Evolutionary conservation across 2,113 vertebrate species (phyloP), one percentile per base, ranked within the genome.

Genomic region (Poeciliopsis prolifica): DNA sequence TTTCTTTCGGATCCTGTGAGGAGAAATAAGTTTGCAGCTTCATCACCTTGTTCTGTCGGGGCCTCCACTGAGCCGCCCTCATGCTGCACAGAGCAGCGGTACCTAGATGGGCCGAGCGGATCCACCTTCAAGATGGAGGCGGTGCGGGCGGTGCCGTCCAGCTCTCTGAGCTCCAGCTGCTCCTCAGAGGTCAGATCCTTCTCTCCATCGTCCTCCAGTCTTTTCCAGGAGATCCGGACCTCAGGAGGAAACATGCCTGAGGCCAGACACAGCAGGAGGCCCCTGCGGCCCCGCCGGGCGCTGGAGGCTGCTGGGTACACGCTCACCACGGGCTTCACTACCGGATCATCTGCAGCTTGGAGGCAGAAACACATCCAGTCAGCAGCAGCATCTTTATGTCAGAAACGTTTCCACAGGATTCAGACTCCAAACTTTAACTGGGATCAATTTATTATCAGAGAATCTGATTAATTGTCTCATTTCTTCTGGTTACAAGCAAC

Each of bases 191-290:
- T 15, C 44, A 48, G 14, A 5, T 48, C 44, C 61, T 79, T 72
- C 19, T 10, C 42, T 4, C 60, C 63, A 48, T 29, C 30, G 30
- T 66, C 29, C 37, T 44, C 62, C 24, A 13, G 69, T 73, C 65
- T 82, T 28, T 13, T 86, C 83, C 76, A 86, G 79, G 75, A 79
- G 68, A 86, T 73, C 11, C 0, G 65, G 68, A 82, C 79, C 72
- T 63, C 24, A 82, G 72, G 79, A 82, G 83, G 83, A 72, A 72
- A 68, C 83, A 82, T 85, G 72, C 0, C 29, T 62, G 79, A 76
- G 64, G 83, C 83, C 80, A 86, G 4, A 75, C 79, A 85, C 76
- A 85, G 72, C 68, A 81, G 79, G 75, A 37, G 19, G 68, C 31
- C 81, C 58, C 1, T 68, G 68, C 61, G 30, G 72, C 69, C 58